Evolutionary conservation across 2,797 vertebrate genomes (phyloP).

Genomic region (Bradypodion pumilum): DNA sequence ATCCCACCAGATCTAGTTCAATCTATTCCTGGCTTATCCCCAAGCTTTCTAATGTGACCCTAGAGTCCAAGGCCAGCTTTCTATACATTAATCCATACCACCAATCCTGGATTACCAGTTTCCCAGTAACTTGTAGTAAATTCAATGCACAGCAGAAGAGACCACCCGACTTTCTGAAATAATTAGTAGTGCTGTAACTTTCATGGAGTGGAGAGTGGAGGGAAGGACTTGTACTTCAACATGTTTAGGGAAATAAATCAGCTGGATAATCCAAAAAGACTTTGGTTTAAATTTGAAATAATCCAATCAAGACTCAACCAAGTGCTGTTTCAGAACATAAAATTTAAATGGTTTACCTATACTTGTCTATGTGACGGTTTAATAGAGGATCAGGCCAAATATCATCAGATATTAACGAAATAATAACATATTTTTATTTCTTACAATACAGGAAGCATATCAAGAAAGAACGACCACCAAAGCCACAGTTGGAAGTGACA

Average conservation of each 20-base stretch:
- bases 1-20: slow-evolving; percentile 28
- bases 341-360: neutral
- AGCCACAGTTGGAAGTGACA: too few species aligned
- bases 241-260: neutral
- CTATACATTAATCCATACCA: slow-evolving; percentile 35
- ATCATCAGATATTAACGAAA: too few species aligned
- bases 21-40: slow-evolving; percentile 32
- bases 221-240: neutral
- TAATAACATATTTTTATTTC: too few species aligned
- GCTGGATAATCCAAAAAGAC: neutral
- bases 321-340: slow-evolving; percentile 1
- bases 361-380: too few species aligned
- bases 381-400: too few species aligned
- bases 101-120: slow-evolving; percentile 19
- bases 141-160: neutral
- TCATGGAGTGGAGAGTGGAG: neutral
- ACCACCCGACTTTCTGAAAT: neutral
- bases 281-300: neutral
- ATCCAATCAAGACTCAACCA: neutral
- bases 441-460: too few species aligned
- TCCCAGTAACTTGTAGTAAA: slow-evolving; percentile 20
- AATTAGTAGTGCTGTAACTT: neutral
- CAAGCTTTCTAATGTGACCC: slow-evolving; percentile 36
- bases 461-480: too few species aligned
- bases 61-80: slow-evolving; percentile 25